Conservation (phyloP, 92 coral and sea anemone species). For the Epizoanthus stellaris region DNA sequence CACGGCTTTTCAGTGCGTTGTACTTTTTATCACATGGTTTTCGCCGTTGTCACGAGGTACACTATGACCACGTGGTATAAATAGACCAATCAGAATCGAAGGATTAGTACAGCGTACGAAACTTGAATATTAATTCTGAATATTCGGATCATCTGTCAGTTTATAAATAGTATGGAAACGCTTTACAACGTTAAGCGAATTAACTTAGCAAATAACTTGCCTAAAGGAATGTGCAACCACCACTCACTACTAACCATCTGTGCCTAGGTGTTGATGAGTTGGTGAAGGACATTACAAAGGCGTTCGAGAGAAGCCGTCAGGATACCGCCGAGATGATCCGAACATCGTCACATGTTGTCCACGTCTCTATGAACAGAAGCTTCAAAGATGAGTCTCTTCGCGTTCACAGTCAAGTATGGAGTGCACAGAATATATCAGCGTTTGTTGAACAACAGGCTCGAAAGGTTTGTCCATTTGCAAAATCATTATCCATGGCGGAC, state of each 20-base stretch:
- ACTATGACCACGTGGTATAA: too few species aligned
- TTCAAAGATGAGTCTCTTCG: constrained; percentile 28
- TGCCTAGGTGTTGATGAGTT: constrained; percentile 54
- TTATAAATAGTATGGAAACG: too few species aligned
- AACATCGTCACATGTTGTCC: constrained; percentile 33
- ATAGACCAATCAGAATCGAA: too few species aligned
- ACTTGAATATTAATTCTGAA: too few species aligned
- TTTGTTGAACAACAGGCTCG: constrained; percentile 48
- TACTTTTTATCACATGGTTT: too few species aligned
- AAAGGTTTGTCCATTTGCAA: constrained; percentile 51
- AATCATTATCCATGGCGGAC: background rate
- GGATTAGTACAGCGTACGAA: too few species aligned
- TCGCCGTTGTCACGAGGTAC: too few species aligned
- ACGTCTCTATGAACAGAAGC: constrained; percentile 50
- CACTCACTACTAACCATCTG: background rate
- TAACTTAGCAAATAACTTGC: too few species aligned
- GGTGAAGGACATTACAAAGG: constrained; percentile 12
- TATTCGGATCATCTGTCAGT: too few species aligned
- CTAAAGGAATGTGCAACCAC: too few species aligned
- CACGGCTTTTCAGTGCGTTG: too few species aligned
- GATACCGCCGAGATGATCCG: constrained; percentile 1
- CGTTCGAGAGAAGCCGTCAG: constrained; percentile 22
- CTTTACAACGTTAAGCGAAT: too few species aligned
- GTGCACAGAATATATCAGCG: constrained; percentile 71
- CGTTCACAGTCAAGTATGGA: constrained; percentile 27